Conservation (phyloP, 2,113 vertebrate genomes). For the Phylloscopus whistleri region DNA sequence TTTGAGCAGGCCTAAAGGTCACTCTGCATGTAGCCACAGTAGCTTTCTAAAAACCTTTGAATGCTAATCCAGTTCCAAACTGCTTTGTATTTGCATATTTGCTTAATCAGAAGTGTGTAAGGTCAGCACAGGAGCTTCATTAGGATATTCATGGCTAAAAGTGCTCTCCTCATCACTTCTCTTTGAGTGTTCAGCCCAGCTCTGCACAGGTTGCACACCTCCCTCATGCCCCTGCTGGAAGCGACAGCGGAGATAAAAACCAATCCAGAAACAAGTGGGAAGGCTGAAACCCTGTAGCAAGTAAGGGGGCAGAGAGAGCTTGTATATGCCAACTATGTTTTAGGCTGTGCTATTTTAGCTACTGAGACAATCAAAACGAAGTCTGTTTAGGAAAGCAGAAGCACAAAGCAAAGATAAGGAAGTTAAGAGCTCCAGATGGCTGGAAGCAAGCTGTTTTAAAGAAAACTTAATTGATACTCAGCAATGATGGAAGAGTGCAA, state of each 20-base stretch:
- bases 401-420: not conserved
- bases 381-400: not conserved
- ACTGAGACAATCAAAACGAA: not conserved
- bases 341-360: not conserved
- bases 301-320: not conserved
- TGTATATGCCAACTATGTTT: not conserved
- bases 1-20: constrained; percentile 57
- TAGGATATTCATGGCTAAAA: constrained; percentile 60
- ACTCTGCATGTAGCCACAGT: constrained; percentile 22
- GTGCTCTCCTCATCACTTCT: constrained; percentile 51
- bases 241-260: not conserved
- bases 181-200: not conserved
- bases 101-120: constrained; percentile 62
- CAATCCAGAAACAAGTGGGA: not conserved
- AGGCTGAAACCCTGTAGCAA: not conserved
- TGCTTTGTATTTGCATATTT: constrained; percentile 63
- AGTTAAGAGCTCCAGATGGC: not conserved
- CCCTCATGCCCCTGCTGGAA: not conserved
- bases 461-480: not conserved
- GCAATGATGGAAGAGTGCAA: not conserved
- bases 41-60: constrained; percentile 55
- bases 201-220: not conserved
- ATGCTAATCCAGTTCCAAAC: constrained; percentile 44
- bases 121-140: constrained; percentile 53
- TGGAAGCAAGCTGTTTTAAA: not conserved